These are phyloP conservation scores for Chaunax sp. DNA, from an alignment of 2,797 vertebrate species.

Conservation along the genomic window DNA sequence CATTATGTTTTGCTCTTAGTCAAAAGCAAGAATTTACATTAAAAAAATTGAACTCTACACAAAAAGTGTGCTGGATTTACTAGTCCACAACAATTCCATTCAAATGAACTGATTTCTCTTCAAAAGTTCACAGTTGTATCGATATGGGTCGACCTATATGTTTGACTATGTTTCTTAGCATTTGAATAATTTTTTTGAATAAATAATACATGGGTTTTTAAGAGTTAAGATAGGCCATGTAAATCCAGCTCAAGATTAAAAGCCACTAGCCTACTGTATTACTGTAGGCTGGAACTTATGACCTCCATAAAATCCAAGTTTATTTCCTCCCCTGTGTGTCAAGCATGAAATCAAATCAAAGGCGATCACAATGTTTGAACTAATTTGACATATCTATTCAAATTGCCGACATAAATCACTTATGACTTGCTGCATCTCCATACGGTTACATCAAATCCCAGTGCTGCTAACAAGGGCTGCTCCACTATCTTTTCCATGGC, in stretches of 20 bases:
- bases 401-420: slow-evolving; percentile 58
- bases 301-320: slow-evolving; percentile 9
- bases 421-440: slow-evolving; percentile 35
- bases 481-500: slow-evolving; percentile 40
- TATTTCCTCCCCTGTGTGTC: slow-evolving; percentile 1
- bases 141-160: background rate
- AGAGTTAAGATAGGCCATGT: too few relatives aligned
- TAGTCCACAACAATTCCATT: background rate
- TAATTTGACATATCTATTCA: slow-evolving; percentile 67
- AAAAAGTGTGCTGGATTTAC: background rate
- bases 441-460: slow-evolving; percentile 35
- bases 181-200: background rate
- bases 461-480: slow-evolving; percentile 42
- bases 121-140: background rate
- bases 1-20: too few relatives aligned
- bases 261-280: background rate
- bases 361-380: slow-evolving; percentile 39
- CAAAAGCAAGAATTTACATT: too few relatives aligned
- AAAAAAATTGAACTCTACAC: too few relatives aligned
- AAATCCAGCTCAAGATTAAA: slow-evolving; percentile 1
- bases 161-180: background rate
- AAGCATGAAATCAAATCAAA: slow-evolving; percentile 1
- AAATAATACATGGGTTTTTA: too few relatives aligned
- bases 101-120: background rate
- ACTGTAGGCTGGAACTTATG: background rate